phyloP scores from a whole-genome alignment of 2,888 invertebrate species.

The Ecliptopera silaceata region DNA sequence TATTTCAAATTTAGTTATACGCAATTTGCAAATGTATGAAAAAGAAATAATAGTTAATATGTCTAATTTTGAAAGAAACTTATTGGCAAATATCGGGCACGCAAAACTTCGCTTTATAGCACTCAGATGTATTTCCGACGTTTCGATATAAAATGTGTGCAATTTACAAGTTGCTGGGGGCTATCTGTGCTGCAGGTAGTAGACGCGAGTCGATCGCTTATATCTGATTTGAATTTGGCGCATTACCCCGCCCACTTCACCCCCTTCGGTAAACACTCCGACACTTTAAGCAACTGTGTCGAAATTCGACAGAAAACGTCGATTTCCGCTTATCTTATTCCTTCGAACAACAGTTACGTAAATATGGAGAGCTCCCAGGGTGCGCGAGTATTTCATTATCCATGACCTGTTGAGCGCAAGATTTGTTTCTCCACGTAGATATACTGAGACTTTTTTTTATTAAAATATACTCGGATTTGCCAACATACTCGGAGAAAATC shows the following conservation, averaged over 20 bases:
- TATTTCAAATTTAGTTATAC: too few species aligned
- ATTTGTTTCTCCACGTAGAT: constrained; percentile 67
- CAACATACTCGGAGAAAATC: constrained; percentile 12
- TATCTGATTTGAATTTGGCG: constrained; percentile 78
- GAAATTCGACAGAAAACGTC: constrained; percentile 64
- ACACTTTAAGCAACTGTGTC: constrained; percentile 65
- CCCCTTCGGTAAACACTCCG: constrained; percentile 64
- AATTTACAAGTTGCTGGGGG: constrained; percentile 55
- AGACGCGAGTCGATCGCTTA: constrained; percentile 62
- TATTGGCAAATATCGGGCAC: constrained; percentile 38
- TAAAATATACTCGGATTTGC: constrained; percentile 31
- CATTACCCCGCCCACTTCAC: constrained; percentile 54
- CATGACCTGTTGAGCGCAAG: constrained; percentile 77
- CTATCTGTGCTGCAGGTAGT: constrained; percentile 52
- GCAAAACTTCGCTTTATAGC: constrained; percentile 40
- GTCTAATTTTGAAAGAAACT: constrained; percentile 33
- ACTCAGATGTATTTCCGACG: constrained; percentile 51
- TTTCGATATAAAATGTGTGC: constrained; percentile 57
- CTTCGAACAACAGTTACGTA: constrained; percentile 71
- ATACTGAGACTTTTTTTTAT: constrained; percentile 44
- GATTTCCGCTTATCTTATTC: constrained; percentile 65
- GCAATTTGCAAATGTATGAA: constrained; percentile 1
- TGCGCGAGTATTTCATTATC: constrained; percentile 75
- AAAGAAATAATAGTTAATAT: constrained; percentile 17
- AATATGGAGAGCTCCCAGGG: constrained; percentile 71